These are phyloP conservation scores for Crocallis elinguaria DNA, from an alignment of 2,888 invertebrate species.

Conservation along the genomic window DNA sequence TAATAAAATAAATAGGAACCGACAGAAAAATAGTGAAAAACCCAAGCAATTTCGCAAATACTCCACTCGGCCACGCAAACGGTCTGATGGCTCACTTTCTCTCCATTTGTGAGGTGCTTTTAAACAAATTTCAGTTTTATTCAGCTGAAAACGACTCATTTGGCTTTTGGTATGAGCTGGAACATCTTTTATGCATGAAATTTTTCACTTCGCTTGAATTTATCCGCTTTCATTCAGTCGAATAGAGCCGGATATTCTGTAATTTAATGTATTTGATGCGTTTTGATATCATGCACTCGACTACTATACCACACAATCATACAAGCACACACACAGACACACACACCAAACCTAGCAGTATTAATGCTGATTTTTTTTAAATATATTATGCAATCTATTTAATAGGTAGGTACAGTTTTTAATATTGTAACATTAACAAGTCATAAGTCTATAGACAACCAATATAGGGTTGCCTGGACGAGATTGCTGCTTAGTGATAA, in stretches of 20 bases:
- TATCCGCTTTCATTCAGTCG: slow-evolving; percentile 6
- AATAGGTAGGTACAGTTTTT: too few relatives aligned
- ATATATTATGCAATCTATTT: too few relatives aligned
- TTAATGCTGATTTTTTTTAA: too few relatives aligned
- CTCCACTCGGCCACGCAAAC: slow-evolving; percentile 24
- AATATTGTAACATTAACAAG: too few relatives aligned
- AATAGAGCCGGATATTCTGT: not conserved
- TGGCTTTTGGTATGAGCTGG: slow-evolving; percentile 30
- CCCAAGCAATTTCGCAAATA: slow-evolving; percentile 4
- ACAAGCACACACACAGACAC: too few relatives aligned
- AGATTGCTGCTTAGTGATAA: too few relatives aligned
- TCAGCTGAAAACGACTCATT: slow-evolving; percentile 39
- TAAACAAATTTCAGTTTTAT: slow-evolving; percentile 43
- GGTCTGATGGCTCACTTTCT: slow-evolving; percentile 19
- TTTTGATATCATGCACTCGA: not conserved
- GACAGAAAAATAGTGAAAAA: not conserved
- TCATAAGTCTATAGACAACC: too few relatives aligned
- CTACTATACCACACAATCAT: too few relatives aligned
- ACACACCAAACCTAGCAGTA: too few relatives aligned
- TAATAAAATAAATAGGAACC: not conserved
- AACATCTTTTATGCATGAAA: slow-evolving; percentile 53
- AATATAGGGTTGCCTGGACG: too few relatives aligned
- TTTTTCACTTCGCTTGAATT: slow-evolving; percentile 41
- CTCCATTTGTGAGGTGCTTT: slow-evolving; percentile 27
- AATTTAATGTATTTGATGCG: not conserved